Conservation (phyloP, 2,888 invertebrate species). For the Troides oblongomaculatus region DNA sequence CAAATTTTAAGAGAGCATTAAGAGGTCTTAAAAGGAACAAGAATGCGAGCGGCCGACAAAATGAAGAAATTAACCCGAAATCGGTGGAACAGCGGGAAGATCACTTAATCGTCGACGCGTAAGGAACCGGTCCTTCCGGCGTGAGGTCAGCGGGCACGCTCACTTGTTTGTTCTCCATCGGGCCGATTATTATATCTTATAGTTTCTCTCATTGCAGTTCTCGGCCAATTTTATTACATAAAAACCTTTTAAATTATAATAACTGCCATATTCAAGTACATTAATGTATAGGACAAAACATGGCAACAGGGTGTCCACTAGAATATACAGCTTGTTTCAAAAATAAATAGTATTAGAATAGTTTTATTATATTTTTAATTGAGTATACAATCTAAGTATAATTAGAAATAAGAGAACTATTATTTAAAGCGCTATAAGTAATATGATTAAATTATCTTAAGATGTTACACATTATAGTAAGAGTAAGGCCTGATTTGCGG, state of each 20-base stretch:
- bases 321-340: too few relatives aligned
- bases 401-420: too few relatives aligned
- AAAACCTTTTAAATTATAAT: background rate
- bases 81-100: conserved; percentile 69
- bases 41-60: conserved; percentile 55
- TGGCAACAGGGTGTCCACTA: too few relatives aligned
- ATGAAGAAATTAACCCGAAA: conserved; percentile 74
- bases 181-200: conserved; percentile 48
- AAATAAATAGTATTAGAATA: too few relatives aligned
- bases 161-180: conserved; percentile 52
- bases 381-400: too few relatives aligned
- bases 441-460: too few relatives aligned
- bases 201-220: background rate
- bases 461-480: too few relatives aligned
- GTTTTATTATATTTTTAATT: too few relatives aligned
- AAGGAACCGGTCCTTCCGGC: conserved; percentile 53
- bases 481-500: too few relatives aligned
- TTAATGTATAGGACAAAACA: too few relatives aligned
- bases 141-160: conserved; percentile 43
- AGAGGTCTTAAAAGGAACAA: conserved; percentile 40
- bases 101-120: conserved; percentile 65
- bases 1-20: conserved; percentile 37
- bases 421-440: too few relatives aligned
- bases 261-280: too few relatives aligned
- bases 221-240: background rate